Evolutionary conservation across 2,113 vertebrate genomes (phyloP), one percentile per base, ranked within the genome.

Genomic region (Desmodus rotundus): DNA sequence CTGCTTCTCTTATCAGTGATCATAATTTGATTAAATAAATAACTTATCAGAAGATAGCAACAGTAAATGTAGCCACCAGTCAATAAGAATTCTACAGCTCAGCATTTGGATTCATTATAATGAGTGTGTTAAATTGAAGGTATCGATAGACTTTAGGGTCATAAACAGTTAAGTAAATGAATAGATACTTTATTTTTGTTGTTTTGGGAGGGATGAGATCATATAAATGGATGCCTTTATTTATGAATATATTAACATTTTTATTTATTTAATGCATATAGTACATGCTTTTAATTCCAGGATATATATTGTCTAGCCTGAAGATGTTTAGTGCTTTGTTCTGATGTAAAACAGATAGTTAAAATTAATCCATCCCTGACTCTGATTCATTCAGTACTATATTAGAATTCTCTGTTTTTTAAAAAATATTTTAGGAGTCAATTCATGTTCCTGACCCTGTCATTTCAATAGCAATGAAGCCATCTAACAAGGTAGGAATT

Each of bases 401-500:
- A 81, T 91, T 87, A 86, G 52, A 95, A 84, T 91, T 87, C 28
- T 95, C 24, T 76, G 26, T 89, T 94, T 31, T 93, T 93, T 84
- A 41, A 77, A 96, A 96, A 80, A 74, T 45, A 1, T 95, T 94
- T 73, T 98, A 99, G 99, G 99, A 99, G 95, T 99, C 99, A 1
- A 99, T 99, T 97, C 99, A 99, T 74, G 31, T 99, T 97, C 99
- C 99, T 6, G 99, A 99, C 19, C 98, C 99, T 10, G 99, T 99
- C 89, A 99, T 99, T 97, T 99, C 99, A 2, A 98, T 99, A 98
- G 97, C 99, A 28, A 99, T 99, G 96, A 99, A 98, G 93, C 99
- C 99, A 38, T 41, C 98, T 76, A 99, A 99, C 97, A 99, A 99
- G 99, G 99, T 99, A 98, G 77, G 98, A 85, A 4, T 83, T 50